Base-by-base conservation (phyloP, 2,113 vertebrate genomes). In the Urocynchramus pylzowi region DNA sequence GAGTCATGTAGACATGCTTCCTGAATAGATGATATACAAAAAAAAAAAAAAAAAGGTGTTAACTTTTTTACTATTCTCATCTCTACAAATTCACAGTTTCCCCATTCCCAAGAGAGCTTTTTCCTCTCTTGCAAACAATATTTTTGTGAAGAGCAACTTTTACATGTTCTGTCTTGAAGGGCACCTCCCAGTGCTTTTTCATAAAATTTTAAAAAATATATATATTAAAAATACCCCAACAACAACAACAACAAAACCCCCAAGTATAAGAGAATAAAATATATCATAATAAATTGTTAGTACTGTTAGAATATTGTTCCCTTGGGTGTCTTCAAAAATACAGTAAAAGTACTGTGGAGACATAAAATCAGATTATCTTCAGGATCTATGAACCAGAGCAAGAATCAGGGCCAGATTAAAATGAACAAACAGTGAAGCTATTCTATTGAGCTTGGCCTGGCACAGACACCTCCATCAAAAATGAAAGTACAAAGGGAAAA, bases 121-220 rank as follows among this genome's bases (percentile, higher is more conserved):
- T 79, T 63, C 31, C 53, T 8, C 5, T 45, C 35, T 70, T 20
- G 7, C 20, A 70, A 54, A 6, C 8, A 65, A 26, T 49, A 63
- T 30, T 67, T 89, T 35, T 64, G 11, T 47, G 41, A 79, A 67
- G 8, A 68, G 2, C 5, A 82, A 21, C 5, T 64, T 71, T n/a
- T 68, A 35, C 11, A 22, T 44, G 7, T 53, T 81, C 7, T 73
- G 5, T 70, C 21, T 78, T 47, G 63, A 71, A 78, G 33, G 16
- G 33, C 3, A 45, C 0, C 1, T 63, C 6, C 10, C 60, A 35
- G 35, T 30, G 4, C 0, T 8, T 56, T 86, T 69, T 49, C 15
- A 70, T 50, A 28, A 52, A 52, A n/a, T 13, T 12, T 23, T 17
- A 42, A 10, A 35, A 20, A 10, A n/a, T n/a, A n/a, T n/a, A n/a